Conservation (phyloP, 2,113 vertebrate genomes). For the Lagopus leucura region DNA sequence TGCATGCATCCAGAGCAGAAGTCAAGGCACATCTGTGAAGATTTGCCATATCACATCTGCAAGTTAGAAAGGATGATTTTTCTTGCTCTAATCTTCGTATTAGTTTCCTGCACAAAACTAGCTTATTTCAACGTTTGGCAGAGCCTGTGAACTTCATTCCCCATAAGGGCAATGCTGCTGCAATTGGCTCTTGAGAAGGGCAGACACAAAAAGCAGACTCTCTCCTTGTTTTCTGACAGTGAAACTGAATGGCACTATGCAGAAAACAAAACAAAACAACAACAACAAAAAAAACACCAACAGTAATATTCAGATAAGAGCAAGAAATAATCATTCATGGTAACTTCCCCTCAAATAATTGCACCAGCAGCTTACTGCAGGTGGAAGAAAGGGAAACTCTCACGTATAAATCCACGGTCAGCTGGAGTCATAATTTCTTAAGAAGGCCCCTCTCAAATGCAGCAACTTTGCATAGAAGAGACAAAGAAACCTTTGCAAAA, state of each 20-base stretch:
- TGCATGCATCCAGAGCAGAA: neutral
- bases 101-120: neutral
- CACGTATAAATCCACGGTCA: neutral
- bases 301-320: neutral
- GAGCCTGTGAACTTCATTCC: neutral
- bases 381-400: neutral
- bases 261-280: neutral
- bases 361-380: neutral
- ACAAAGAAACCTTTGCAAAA: constrained; percentile 2
- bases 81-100: constrained; percentile 46
- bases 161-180: neutral
- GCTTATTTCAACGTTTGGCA: constrained; percentile 19
- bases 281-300: neutral
- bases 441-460: neutral
- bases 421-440: neutral
- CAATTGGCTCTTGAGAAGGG: neutral
- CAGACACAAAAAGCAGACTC: neutral
- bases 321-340: neutral
- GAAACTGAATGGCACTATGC: neutral
- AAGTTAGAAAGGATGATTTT: constrained; percentile 11
- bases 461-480: neutral
- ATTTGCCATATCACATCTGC: neutral
- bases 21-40: constrained; percentile 60
- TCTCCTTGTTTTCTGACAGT: neutral
- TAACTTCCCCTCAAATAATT: neutral